Percentiles rank a stretch among this genome's conserved stretches.
phyloP scores from a whole-genome alignment of 2,113 vertebrate genomes.

The Cyphomyrus plagiostoma region DNA sequence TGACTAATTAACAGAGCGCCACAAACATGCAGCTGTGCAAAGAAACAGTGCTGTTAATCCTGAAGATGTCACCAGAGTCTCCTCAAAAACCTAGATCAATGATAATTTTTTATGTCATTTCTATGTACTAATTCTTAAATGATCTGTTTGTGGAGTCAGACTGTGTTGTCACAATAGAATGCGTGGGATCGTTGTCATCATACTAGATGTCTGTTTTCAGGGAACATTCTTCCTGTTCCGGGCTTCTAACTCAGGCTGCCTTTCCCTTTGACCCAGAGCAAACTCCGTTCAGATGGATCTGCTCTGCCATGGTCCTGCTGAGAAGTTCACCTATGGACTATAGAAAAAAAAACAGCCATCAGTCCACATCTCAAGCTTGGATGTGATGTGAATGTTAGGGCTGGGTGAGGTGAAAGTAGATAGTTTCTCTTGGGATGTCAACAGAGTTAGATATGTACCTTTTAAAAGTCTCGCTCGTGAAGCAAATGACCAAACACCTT shows the following conservation, averaged over 20 bases:
- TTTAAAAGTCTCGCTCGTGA: neutral
- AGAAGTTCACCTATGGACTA: neutral
- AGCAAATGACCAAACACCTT: neutral
- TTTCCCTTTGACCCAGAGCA: neutral
- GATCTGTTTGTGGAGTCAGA: neutral
- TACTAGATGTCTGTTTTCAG: neutral
- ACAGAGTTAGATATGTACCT: neutral
- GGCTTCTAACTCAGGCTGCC: neutral
- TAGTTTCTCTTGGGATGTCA: neutral
- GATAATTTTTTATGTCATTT: neutral
- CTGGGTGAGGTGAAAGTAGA: neutral
- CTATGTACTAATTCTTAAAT: neutral
- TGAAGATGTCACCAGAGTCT: neutral
- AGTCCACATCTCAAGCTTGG: neutral
- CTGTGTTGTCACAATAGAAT: neutral
- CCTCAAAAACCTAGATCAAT: neutral
- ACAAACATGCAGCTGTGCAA: neutral
- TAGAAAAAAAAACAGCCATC: neutral
- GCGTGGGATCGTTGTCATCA: neutral
- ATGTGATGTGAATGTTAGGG: neutral
- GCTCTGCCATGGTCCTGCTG: neutral
- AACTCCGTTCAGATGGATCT: neutral
- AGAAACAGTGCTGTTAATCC: neutral
- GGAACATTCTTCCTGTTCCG: neutral
- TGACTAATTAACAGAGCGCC: neutral